Conservation (phyloP, 2,888 invertebrate species). For the Hartigia nigra region DNA sequence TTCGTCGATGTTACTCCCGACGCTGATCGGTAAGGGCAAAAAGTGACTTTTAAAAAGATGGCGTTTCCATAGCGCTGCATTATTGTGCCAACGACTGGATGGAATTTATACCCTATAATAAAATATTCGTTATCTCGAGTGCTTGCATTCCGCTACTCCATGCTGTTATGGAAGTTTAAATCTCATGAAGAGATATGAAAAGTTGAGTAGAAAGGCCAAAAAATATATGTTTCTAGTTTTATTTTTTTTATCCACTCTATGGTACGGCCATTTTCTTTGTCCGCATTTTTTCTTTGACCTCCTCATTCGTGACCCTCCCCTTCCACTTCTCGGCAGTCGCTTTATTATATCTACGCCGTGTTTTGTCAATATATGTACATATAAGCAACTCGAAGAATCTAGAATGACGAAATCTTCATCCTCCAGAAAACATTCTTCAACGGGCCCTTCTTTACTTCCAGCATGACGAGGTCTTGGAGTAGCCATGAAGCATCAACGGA, state of each 20-base stretch:
- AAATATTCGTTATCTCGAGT: not conserved
- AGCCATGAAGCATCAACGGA: not conserved
- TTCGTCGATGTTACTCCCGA: not conserved
- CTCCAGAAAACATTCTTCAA: not conserved
- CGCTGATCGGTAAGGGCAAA: not conserved
- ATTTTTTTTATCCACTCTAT: not conserved
- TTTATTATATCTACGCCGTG: not conserved
- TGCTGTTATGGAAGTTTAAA: not conserved
- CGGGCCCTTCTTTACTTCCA: not conserved
- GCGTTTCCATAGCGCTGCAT: not conserved
- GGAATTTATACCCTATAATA: constrained; percentile 1
- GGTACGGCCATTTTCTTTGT: not conserved
- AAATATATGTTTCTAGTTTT: not conserved
- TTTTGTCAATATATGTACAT: not conserved
- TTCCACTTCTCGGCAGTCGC: not conserved
- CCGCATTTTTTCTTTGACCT: not conserved
- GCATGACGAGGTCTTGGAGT: not conserved
- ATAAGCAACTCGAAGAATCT: not conserved
- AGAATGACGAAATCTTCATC: not conserved
- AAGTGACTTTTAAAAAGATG: not conserved
- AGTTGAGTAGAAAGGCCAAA: not conserved
- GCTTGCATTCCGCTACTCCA: not conserved
- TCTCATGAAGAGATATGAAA: not conserved
- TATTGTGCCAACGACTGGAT: not conserved
- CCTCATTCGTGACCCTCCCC: not conserved